phyloP scores from a whole-genome alignment of 2,797 vertebrate genomes.

The Pelobates cultripes region DNA sequence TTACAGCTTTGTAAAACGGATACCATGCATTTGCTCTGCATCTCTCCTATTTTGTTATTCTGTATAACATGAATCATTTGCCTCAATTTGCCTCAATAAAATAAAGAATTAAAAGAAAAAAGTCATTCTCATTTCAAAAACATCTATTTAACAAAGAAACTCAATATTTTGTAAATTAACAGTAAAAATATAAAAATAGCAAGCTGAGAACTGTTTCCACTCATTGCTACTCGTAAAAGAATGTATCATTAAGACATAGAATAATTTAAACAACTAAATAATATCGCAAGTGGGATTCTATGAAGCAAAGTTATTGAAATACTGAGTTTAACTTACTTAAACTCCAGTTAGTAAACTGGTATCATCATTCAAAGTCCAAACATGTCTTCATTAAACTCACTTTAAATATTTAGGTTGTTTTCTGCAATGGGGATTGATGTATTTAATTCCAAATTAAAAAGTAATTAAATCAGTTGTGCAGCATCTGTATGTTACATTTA shows the following conservation, averaged over 20 bases:
- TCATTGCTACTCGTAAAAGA: not conserved
- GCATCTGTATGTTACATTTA: constrained; percentile 37
- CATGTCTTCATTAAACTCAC: constrained; percentile 24
- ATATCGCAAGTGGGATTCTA: not conserved
- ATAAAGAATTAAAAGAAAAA: too few relatives aligned
- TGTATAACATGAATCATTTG: too few relatives aligned
- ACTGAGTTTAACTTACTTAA: not conserved
- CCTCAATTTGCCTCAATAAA: too few relatives aligned
- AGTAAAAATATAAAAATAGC: too few relatives aligned
- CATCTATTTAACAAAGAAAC: too few relatives aligned
- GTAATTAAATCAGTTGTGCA: constrained; percentile 44
- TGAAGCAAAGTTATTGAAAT: constrained; percentile 5
- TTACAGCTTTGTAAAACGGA: too few relatives aligned
- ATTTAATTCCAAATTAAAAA: constrained; percentile 51
- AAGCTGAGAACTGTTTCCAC: too few relatives aligned
- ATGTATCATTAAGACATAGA: not conserved
- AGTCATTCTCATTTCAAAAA: too few relatives aligned
- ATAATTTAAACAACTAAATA: not conserved
- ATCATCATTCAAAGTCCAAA: constrained; percentile 9
- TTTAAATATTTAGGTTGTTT: constrained; percentile 32
- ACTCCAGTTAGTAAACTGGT: constrained; percentile 9
- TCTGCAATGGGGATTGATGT: constrained; percentile 28
- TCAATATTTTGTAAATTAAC: too few relatives aligned
- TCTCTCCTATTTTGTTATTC: too few relatives aligned
- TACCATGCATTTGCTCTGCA: too few relatives aligned